Base-by-base conservation (phyloP, 2,113 vertebrate genomes). In the Merops nubicus region DNA sequence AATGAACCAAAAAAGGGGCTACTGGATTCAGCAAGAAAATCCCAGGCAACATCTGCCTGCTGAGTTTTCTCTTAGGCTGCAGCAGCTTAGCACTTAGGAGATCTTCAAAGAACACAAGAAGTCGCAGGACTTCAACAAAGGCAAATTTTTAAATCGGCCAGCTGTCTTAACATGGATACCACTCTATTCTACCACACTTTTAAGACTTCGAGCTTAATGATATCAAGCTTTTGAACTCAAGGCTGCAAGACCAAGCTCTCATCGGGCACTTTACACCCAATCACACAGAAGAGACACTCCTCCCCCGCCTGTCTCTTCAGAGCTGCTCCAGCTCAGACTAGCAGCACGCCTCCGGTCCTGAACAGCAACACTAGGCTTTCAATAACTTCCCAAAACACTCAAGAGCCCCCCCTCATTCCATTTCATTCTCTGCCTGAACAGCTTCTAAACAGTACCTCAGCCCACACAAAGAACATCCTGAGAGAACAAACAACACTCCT, bases 1-100 rank as follows among this genome's bases (percentile, higher is more conserved):
- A 87, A 96, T 73, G 86, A 86, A 75, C 26, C 29, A 85, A 91
- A 70, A 83, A 69, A 81, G 12, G 16, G 34, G n/a, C 25, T 75
- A 45, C 34, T 12, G 45, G 63, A 63, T 47, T 73, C 42, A 50
- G 21, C 1, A 1, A 90, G 33, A 82, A 91, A 78, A 9, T 85
- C 67, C 65, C 45, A 34, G 67, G 34, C 1, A 3, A 67, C n/a
- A 65, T 23, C 68, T 77, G 43, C 51, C 84, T 82, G 70, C 12
- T 65, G 40, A 56, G 65, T 45, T 50, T 76, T 51, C 40, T 57
- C 16, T 43, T 80, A 7, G n/a, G n/a, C 47, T 82, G 47, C 34
- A 87, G 45, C 43, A 64, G 25, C 16, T 80, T 23, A 60, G 29
- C 51, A 81, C 18, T 78, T 74, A 3, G 0, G 1, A 43, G 14